A percentile compares a stretch with the other conserved stretches of the same genome.
Evolutionary conservation across 2,888 invertebrate species (phyloP).

Genomic region (Fissipunctia ypsillon): DNA sequence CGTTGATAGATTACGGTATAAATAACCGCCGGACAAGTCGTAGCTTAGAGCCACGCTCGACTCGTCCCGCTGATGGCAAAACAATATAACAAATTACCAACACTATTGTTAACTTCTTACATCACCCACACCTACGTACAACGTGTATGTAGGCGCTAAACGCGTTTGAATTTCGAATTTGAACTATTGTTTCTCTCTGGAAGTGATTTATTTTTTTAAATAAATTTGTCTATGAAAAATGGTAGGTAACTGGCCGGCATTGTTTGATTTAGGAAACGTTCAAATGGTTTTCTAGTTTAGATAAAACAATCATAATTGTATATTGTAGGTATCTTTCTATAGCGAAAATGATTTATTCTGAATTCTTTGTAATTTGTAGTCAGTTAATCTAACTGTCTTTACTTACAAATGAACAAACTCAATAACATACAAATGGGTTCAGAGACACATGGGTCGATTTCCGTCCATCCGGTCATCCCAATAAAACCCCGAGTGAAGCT

Average conservation of each 20-base stretch:
- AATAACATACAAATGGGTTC: constrained; percentile 24
- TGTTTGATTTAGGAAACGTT: constrained; percentile 28
- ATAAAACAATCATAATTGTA: constrained; percentile 15
- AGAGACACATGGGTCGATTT: constrained; percentile 49
- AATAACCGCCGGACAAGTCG: constrained; percentile 72
- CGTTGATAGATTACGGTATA: constrained; percentile 73
- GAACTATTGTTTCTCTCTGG: constrained; percentile 62
- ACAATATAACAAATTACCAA: constrained; percentile 74
- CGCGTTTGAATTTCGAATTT: constrained; percentile 59
- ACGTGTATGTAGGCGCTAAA: constrained; percentile 62
- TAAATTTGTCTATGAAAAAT: constrained; percentile 56
- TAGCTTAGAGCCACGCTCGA: constrained; percentile 66
- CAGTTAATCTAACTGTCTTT: not conserved
- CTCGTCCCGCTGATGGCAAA: constrained; percentile 70
- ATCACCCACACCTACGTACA: constrained; percentile 69
- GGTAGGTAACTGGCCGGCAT: constrained; percentile 13
- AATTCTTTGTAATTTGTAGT: not conserved
- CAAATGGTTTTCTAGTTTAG: not conserved
- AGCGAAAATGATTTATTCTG: not conserved
- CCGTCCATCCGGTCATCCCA: constrained; percentile 46
- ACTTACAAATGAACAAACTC: constrained; percentile 15
- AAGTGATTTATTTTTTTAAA: constrained; percentile 59
- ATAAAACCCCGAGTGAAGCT: constrained; percentile 44
- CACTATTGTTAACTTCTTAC: constrained; percentile 73
- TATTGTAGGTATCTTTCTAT: not conserved